These are phyloP conservation scores for Lagocephalus sceleratus DNA, from an alignment of 2,797 vertebrate genomes.

Conservation along the genomic window DNA sequence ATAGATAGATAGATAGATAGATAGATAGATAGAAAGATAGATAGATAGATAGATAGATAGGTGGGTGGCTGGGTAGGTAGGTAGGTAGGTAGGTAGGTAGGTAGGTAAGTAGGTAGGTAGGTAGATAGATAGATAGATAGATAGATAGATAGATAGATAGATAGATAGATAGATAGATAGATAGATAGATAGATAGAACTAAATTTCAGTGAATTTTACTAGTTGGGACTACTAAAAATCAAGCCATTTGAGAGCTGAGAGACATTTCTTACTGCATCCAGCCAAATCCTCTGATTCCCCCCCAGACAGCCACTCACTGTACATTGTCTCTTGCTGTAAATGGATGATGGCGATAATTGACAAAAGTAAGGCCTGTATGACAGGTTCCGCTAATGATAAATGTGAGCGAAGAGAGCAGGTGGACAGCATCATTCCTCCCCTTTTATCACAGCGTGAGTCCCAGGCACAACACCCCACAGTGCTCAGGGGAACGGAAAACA, in stretches of 20 bases:
- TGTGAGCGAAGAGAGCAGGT: conserved; percentile 68
- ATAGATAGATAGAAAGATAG: too few species aligned
- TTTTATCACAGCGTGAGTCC: conserved; percentile 75
- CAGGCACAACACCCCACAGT: conserved; percentile 51
- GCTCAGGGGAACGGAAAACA: conserved; percentile 67
- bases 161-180: too few species aligned
- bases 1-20: too few species aligned
- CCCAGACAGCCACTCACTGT: conserved; percentile 48
- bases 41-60: conserved; percentile 2
- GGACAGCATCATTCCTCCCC: conserved; percentile 66
- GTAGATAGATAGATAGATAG: not conserved
- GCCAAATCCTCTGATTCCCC: too few species aligned
- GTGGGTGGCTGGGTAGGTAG: not conserved
- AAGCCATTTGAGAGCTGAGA: too few species aligned
- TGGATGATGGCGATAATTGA: conserved; percentile 61
- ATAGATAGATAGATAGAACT: not conserved
- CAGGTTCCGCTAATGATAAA: conserved; percentile 67
- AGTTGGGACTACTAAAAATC: not conserved
- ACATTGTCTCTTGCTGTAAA: conserved; percentile 47
- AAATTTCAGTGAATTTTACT: too few species aligned
- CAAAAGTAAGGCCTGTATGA: conserved; percentile 46
- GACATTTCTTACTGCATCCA: too few species aligned
- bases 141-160: too few species aligned
- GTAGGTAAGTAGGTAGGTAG: not conserved
- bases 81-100: not conserved